Evolutionary conservation across 64 coral and sea anemone genomes (phyloP), one percentile per base, ranked within the genome.

Genomic region (Stylophora pistillata): DNA sequence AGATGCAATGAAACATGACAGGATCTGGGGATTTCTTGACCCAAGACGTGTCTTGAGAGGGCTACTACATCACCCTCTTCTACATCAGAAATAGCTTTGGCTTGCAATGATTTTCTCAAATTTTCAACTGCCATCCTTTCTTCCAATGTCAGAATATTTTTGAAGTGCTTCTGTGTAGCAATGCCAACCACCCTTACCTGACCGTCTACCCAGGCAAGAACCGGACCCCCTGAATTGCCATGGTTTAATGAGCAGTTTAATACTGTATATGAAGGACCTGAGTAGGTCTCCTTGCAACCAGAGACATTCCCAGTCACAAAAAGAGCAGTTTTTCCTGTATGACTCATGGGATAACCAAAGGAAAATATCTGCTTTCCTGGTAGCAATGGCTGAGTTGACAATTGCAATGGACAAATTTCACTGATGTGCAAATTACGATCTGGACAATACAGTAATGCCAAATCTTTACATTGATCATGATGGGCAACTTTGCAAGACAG

Each of bases 161-260:
- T 77, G 1, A 77, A 55, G 10, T 77, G 75, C n/a, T 77, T 77
- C 75, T 77, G 47, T 56, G 23, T 56, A 10, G 47, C 75, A 23
- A 77, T 53, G 56, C 75, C 75, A 55, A 56, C 75, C 5, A 77
- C 75, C 75, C 25, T 77, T 23, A 55, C 26, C 26, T 77, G 47
- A 77, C 21, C 21, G 13, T 20, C 12, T 14, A 77, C 16, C 15
- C 15, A 55, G 53, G 1, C 52, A 6, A 76, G 32, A 17, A 76
- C 10, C 0, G 74, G 74, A 15, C 74, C 16, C 0, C 74, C 74
- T 53, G 74, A 76, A 76, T 76, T 76, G 10, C 74, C 74, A 76
- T 34, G 53, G 33, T 9, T 74, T 4, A 74, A 15, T 4, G 72
- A 10, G 5, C 13, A 74, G 37, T 74, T 74, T 32, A 41, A 13